Conservation (phyloP, 2,888 invertebrate genomes). For the Pseudococcus viburni region DNA sequence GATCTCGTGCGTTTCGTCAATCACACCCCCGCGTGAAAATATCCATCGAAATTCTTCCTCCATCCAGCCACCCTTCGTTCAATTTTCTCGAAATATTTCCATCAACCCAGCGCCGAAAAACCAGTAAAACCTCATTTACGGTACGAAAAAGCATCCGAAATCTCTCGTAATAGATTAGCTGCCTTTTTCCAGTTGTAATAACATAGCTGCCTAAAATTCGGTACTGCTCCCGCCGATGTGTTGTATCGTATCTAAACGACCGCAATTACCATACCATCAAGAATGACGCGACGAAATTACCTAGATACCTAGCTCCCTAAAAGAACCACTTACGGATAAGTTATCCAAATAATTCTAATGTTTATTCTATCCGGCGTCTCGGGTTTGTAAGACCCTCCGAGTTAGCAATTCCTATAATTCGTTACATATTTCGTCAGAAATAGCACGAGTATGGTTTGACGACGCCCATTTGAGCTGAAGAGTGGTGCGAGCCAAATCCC, state of each 20-base stretch:
- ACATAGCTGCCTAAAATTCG: not conserved
- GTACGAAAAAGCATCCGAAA: not conserved
- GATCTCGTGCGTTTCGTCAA: no score
- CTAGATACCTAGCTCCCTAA: not conserved
- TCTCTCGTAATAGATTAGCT: not conserved
- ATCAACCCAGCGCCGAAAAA: not conserved
- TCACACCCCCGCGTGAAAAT: no score
- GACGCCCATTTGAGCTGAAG: not conserved
- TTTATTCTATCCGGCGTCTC: not conserved
- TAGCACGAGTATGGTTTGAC: not conserved
- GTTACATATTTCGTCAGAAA: not conserved
- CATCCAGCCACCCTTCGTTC: no score
- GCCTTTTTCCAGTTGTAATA: not conserved
- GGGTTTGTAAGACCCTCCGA: not conserved
- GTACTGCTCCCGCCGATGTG: not conserved
- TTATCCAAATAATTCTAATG: constrained; percentile 38
- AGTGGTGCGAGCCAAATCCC: not conserved
- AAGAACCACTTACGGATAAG: not conserved
- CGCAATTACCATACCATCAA: constrained; percentile 41
- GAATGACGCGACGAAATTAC: constrained; percentile 14
- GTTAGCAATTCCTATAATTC: not conserved
- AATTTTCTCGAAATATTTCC: not conserved
- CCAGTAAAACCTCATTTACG: not conserved
- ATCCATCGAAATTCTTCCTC: not conserved
- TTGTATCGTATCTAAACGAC: constrained; percentile 10